These are phyloP conservation scores for Danio jaintianensis DNA, from an alignment of 2,797 vertebrate species.

Conservation along the genomic window DNA sequence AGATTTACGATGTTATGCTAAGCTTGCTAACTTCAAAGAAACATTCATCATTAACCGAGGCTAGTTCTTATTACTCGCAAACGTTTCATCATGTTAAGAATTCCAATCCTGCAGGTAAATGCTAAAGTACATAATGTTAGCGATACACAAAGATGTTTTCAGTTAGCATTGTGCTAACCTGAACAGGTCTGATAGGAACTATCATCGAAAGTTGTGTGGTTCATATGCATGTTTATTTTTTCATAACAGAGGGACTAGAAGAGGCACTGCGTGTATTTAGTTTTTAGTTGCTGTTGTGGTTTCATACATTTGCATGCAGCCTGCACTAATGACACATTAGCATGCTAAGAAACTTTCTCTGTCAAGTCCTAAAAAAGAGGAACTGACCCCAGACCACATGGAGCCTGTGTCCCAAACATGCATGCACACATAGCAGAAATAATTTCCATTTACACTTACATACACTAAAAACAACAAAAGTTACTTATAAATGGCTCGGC, in stretches of 20 bases:
- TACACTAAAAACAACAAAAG: slow-evolving; percentile 1
- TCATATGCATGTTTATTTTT: slow-evolving; percentile 6
- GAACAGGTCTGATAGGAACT: background rate
- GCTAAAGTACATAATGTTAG: background rate
- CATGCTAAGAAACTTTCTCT: slow-evolving; percentile 43
- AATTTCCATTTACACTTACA: background rate
- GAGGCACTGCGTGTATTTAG: slow-evolving; percentile 18
- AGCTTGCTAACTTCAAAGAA: slow-evolving; percentile 38
- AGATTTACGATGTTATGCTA: slow-evolving; percentile 22
- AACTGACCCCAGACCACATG: slow-evolving; percentile 50
- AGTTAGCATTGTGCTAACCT: slow-evolving; percentile 1
- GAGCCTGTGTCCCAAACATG: slow-evolving; percentile 32
- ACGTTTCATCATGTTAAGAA: slow-evolving; percentile 6
- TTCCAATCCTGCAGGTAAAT: slow-evolving; percentile 16
- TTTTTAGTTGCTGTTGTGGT: slow-evolving; percentile 51
- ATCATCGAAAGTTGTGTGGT: background rate
- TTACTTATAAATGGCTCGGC: background rate
- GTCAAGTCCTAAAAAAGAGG: slow-evolving; percentile 47
- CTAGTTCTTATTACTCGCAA: background rate
- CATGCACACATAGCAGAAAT: background rate
- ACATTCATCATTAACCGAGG: slow-evolving; percentile 24
- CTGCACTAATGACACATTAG: slow-evolving; percentile 16
- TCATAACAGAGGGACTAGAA: slow-evolving; percentile 21
- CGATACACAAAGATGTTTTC: background rate
- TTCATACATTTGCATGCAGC: slow-evolving; percentile 54